Base-by-base conservation (phyloP, 2,797 vertebrate genomes). In the Chanos chanos region DNA sequence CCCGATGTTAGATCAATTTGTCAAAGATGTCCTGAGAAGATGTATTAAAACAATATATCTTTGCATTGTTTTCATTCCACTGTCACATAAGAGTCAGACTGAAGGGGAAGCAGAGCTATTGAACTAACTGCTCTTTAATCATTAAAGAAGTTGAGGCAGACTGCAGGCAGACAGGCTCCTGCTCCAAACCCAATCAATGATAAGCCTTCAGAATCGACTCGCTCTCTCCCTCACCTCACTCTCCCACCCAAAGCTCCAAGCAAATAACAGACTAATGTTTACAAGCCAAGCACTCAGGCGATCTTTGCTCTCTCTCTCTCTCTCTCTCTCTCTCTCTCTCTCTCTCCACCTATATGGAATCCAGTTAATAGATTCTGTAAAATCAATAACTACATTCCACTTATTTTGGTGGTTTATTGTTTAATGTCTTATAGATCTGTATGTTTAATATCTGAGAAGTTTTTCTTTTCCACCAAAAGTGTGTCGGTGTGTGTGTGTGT, bases 211-310 rank as follows among this genome's bases (percentile, higher is more conserved):
- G 33, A 36, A 33, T n/a, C 15, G 10, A 1, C 3, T 36, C 4
- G 36, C 34, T 6, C 5, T 36, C 36, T 37, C 74, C 33, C 28
- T n/a, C n/a, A 16, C 4, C n/a, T 34, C 27, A 8, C 45, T 56
- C 54, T 27, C 37, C n/a, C 40, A n/a, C 22, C 18, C 44, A 27
- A 13, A 22, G 8, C 57, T 50, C 45, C 31, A 73, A 45, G 52
- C 56, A 60, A 48, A 70, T 51, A 78, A 72, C 61, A 19, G 13
- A 47, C 15, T 2, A 48, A 24, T 49, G 52, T 55, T 55, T 64
- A 64, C 43, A 31, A 43, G 39, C 54, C 24, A 37, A 59, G 21
- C 21, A n/a, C n/a, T n/a, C n/a, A 31, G 31, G 12, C 33, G 30
- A 4, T 12, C 12, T 33, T 9, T 33, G 9, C 37, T 37, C 36